phyloP scores from a whole-genome alignment of 2,797 vertebrate species.

The Silurus aristotelis region DNA sequence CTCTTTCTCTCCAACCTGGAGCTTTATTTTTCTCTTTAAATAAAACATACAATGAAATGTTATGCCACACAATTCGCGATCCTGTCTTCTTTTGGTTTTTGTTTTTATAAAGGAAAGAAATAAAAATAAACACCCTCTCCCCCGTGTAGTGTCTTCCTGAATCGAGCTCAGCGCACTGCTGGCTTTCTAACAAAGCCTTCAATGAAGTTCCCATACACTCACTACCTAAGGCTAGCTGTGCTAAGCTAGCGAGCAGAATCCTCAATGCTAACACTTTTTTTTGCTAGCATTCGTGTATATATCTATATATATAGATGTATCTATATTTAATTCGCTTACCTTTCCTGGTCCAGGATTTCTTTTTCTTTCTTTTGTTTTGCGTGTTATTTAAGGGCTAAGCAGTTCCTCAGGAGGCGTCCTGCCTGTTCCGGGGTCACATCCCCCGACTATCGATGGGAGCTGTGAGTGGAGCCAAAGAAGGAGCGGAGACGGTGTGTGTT shows the following conservation, averaged over 20 bases:
- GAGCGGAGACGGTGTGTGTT: conserved; percentile 21
- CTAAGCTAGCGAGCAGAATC: conserved; percentile 56
- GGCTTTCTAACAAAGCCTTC: conserved; percentile 81
- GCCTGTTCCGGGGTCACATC: conserved; percentile 87
- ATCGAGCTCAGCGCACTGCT: conserved; percentile 50
- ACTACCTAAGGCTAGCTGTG: conserved; percentile 62
- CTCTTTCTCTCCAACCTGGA: neutral
- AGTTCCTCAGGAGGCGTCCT: conserved; percentile 78
- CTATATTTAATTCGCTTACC: conserved; percentile 66
- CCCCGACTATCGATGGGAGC: conserved; percentile 77
- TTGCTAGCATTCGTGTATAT: neutral
- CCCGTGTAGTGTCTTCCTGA: neutral
- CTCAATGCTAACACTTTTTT: conserved; percentile 17
- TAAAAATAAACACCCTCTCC: neutral
- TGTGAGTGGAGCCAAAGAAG: conserved; percentile 26
- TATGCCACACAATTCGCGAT: neutral
- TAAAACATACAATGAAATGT: neutral
- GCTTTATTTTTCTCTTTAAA: neutral
- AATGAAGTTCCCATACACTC: conserved; percentile 79
- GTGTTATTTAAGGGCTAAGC: conserved; percentile 78
- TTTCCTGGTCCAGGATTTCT: conserved; percentile 82
- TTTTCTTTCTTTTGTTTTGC: conserved; percentile 62
- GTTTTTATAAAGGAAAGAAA: neutral
- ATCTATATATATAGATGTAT: too few species aligned
- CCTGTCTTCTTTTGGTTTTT: too few species aligned